Base-by-base conservation (phyloP, 2,797 vertebrate genomes). In the Acomys russatus region DNA sequence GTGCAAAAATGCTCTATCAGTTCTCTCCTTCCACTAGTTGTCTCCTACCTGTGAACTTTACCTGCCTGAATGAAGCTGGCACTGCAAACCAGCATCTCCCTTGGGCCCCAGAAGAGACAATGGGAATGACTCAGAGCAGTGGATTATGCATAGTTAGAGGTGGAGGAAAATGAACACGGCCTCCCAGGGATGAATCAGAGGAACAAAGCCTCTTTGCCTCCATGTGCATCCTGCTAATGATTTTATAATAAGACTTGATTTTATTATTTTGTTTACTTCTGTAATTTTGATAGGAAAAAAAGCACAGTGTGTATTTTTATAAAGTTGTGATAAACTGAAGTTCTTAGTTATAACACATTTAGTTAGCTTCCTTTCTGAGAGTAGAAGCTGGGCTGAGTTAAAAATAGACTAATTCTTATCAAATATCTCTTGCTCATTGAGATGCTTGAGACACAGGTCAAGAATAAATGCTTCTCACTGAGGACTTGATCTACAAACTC, bases 401-500 rank as follows among this genome's bases (percentile, higher is more conserved):
- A 88, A 92, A 91, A 78, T 44, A 78, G 71, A 66, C 3, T n/a
- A 10, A 76, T 87, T 93, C 44, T 96, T 93, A 54, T 85, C 3
- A 0, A 20, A n/a, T 76, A 79, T 84, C 51, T 92, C 18, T 64
- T 91, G 54, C 23, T 88, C 64, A 92, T 92, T 95, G 66, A 91
- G 54, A 18, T 94, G 33, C 22, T 88, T 56, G 22, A 89, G 35
- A 74, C 28, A 95, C 35, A 78, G 30, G 38, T 73, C 6, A 82
- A 92, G 79, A 64, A 14, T 86, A 49, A 95, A 73, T 23, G 61
- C 38, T 82, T 93, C 54, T 33, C 8, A 78, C 18, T 90, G 28
- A n/a, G 2, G 23, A 14, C 89, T 78, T 86, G 56, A 30, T 64
- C 80, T 25, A 94, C 76, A 94, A 89, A 90, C 25, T 51, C 10